Percentiles rank a stretch among this genome's conserved stretches.
Conservation (phyloP, 1,140 invertebrate genomes). For the Zaprionus lachaisei region DNA sequence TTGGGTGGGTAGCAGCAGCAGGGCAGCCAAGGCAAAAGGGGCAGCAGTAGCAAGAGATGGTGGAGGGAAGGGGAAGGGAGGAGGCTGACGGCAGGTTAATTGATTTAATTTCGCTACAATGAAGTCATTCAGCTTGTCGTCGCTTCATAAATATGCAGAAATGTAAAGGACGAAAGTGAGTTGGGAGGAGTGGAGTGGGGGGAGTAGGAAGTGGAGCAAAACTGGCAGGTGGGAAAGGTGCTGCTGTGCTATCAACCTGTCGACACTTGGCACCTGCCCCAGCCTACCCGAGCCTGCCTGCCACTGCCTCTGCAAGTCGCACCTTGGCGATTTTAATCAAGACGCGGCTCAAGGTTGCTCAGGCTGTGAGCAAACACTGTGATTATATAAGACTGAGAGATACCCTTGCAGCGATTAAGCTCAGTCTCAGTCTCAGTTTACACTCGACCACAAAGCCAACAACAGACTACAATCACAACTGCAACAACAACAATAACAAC, state of each 20-base stretch:
- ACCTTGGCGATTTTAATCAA: background rate
- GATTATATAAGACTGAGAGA: slow-evolving; percentile 30
- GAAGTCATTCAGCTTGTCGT: slow-evolving; percentile 67
- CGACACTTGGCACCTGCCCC: slow-evolving; percentile 29
- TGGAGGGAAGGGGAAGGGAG: background rate
- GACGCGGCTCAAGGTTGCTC: slow-evolving; percentile 18
- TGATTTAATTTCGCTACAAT: slow-evolving; percentile 81
- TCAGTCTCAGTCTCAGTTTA: slow-evolving; percentile 8
- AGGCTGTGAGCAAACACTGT: slow-evolving; percentile 19
- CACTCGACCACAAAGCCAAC: slow-evolving; percentile 25
- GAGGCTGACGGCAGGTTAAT: slow-evolving; percentile 60
- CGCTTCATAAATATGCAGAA: slow-evolving; percentile 73
- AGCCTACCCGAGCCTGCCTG: no score
- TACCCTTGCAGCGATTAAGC: slow-evolving; percentile 35
- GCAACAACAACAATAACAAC: slow-evolving; percentile 27
- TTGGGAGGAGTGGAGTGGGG: background rate
- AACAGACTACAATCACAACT: slow-evolving; percentile 46
- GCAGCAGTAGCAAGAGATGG: background rate
- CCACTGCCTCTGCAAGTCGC: no score
- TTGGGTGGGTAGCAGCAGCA: slow-evolving; percentile 30
- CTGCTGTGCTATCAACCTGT: slow-evolving; percentile 32
- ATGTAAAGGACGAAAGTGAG: background rate
- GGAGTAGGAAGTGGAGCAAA: background rate
- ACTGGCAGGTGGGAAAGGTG: background rate
- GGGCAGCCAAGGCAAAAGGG: slow-evolving; percentile 17